These are phyloP conservation scores for Athalia rosae DNA, from an alignment of 2,888 invertebrate genomes.

Conservation along the genomic window DNA sequence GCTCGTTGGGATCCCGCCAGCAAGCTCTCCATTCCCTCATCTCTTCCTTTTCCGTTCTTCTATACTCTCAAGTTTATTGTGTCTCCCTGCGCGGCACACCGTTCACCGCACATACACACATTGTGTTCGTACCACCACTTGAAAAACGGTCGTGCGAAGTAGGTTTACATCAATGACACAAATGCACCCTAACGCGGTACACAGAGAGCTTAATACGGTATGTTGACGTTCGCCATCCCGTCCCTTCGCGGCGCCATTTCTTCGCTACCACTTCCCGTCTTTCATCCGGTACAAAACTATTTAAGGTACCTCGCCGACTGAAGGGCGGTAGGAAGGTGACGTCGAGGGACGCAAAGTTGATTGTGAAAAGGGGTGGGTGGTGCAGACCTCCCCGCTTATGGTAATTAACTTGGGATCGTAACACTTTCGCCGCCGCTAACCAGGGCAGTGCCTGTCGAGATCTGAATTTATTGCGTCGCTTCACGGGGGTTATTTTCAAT, in stretches of 20 bases:
- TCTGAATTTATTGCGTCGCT: conserved; percentile 36
- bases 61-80: conserved; percentile 13
- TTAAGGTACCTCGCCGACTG: neutral
- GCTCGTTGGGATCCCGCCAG: conserved; percentile 39
- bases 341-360: neutral
- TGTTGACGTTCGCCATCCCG: conserved; percentile 40
- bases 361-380: neutral
- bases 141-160: neutral
- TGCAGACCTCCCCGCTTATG: conserved; percentile 27
- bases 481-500: conserved; percentile 36
- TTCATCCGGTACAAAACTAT: neutral
- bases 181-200: neutral
- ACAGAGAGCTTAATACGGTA: conserved; percentile 34
- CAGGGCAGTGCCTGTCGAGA: conserved; percentile 9
- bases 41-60: neutral
- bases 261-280: conserved; percentile 22
- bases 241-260: neutral
- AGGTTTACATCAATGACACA: neutral
- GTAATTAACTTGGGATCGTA: conserved; percentile 35
- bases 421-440: conserved; percentile 31
- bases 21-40: conserved; percentile 12
- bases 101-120: conserved; percentile 4
- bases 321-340: neutral
- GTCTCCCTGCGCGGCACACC: neutral
- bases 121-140: too few species aligned